phyloP scores from a whole-genome alignment of 2,113 vertebrate genomes.

The Erythrocercus mccallii region DNA sequence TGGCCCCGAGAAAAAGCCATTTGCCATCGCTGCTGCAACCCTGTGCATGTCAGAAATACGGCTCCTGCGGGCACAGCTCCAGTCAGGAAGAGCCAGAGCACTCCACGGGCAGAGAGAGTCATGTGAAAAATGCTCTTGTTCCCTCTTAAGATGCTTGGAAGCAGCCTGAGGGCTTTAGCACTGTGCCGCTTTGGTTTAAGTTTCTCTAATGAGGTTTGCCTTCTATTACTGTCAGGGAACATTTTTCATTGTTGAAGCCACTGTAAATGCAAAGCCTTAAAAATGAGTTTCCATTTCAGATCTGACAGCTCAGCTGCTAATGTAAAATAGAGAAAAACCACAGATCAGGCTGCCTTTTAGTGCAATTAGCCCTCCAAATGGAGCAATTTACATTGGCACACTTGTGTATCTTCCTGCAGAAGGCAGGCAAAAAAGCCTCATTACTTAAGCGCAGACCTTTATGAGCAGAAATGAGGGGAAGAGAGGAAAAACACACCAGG shows the following conservation, averaged over 20 bases:
- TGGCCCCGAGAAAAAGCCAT: constrained; percentile 6
- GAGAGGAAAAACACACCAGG: not conserved
- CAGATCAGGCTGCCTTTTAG: constrained; percentile 71
- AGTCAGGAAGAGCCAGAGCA: constrained; percentile 52
- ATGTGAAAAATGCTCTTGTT: constrained; percentile 71
- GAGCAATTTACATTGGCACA: constrained; percentile 74
- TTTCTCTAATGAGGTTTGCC: constrained; percentile 78
- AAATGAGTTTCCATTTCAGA: constrained; percentile 75
- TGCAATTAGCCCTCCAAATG: constrained; percentile 76
- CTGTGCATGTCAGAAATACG: constrained; percentile 35
- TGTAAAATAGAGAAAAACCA: constrained; percentile 69
- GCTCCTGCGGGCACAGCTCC: constrained; percentile 57
- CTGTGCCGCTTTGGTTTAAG: constrained; percentile 73
- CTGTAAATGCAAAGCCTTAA: constrained; percentile 74
- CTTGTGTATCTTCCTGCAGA: constrained; percentile 69
- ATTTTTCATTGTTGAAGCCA: constrained; percentile 76
- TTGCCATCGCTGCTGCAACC: constrained; percentile 30
- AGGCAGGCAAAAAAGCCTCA: constrained; percentile 47
- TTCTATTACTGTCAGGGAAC: constrained; percentile 77
- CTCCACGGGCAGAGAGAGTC: constrained; percentile 52
- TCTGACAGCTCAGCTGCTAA: constrained; percentile 74
- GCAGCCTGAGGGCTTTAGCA: constrained; percentile 71
- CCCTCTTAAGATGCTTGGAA: constrained; percentile 69
- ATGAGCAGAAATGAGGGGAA: constrained; percentile 50
- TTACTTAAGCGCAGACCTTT: constrained; percentile 64